Evolutionary conservation across 2,113 vertebrate genomes (phyloP).

Genomic region (Eptesicus fuscus): DNA sequence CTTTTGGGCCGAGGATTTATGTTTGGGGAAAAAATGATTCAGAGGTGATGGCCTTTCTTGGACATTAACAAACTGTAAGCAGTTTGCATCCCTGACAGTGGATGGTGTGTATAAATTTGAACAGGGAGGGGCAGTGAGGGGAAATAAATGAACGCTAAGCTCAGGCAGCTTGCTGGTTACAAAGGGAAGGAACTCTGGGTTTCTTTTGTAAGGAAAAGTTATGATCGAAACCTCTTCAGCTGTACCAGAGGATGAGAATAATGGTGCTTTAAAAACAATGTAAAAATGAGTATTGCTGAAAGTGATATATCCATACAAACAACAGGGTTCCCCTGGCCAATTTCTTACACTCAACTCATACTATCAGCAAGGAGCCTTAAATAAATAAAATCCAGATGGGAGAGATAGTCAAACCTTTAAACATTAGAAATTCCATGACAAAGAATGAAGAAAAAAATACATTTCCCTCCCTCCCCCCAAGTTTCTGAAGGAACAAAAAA

Average conservation of each 20-base stretch:
- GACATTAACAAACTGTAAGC: constrained; percentile 33
- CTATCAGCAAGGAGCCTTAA: constrained; percentile 23
- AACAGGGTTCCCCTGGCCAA: constrained; percentile 1
- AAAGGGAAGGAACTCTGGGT: not conserved
- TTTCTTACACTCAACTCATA: not conserved
- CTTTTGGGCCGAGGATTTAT: constrained; percentile 78
- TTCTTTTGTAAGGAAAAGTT: not conserved
- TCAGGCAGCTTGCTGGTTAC: not conserved
- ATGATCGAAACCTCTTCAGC: not conserved
- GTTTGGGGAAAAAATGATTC: constrained; percentile 83
- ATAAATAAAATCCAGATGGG: constrained; percentile 52
- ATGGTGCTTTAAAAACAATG: not conserved
- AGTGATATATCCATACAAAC: not conserved
- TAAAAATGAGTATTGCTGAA: not conserved
- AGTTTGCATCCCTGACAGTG: not conserved
- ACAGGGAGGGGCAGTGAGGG: not conserved
- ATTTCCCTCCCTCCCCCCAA: fast-evolving
- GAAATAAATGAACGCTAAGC: not conserved
- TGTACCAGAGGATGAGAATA: not conserved
- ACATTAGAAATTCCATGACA: not conserved
- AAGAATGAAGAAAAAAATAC: not conserved
- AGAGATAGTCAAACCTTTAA: constrained; percentile 26
- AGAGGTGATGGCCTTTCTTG: constrained; percentile 74
- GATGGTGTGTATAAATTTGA: constrained; percentile 37
- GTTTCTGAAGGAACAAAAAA: constrained; percentile 13